Evolutionary conservation across 92 coral and sea anemone genomes (phyloP), one percentile per base, ranked within the genome.

Genomic region (Parazoanthus darwini): DNA sequence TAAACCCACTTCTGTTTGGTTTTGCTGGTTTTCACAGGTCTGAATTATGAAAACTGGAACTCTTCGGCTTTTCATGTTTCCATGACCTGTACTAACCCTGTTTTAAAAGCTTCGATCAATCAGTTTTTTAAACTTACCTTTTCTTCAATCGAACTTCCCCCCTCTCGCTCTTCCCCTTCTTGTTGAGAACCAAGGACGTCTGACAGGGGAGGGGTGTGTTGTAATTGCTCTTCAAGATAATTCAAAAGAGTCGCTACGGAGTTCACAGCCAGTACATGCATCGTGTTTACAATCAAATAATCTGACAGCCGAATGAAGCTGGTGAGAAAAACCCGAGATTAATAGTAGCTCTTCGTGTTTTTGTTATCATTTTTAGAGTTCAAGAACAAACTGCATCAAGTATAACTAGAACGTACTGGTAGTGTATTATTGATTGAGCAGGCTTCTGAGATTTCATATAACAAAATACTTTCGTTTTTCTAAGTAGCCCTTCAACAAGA

Each of bases 251-350:
- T 97, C 5, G 99, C 99, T 7, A 97, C 99, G n/a, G 99, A 97
- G 93, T 97, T 97, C 77, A 96, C 99, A 22, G 98, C 98, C 48
- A 97, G 94, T 42, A 96, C 99, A 82, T 97, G 99, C 99, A 97
- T 97, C 56, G 99, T 97, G 94, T 97, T 97, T 18, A 97, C 98
- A 70, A 97, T 97, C 70, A 97, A 93, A 81, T 97, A 97, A 90
- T 97, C 99, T 73, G 99, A 98, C 43, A 97, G 96, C 50, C 99
- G 99, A 86, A 97, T 97, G 89, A 97, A 97, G 88, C 99, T 97
- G 79, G 74, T 48, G 81, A 68, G 25, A 71, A 14, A 67, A 20
- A 35, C 37, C 26, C 35, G 13, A 33, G 35, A 58, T 26, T 11
- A 56, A 14, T 68, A 44, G 11, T 48, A 48, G 51, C 3, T 54